Base-by-base conservation (phyloP, 2,113 vertebrate genomes). In the Paraplagusia blochii region DNA sequence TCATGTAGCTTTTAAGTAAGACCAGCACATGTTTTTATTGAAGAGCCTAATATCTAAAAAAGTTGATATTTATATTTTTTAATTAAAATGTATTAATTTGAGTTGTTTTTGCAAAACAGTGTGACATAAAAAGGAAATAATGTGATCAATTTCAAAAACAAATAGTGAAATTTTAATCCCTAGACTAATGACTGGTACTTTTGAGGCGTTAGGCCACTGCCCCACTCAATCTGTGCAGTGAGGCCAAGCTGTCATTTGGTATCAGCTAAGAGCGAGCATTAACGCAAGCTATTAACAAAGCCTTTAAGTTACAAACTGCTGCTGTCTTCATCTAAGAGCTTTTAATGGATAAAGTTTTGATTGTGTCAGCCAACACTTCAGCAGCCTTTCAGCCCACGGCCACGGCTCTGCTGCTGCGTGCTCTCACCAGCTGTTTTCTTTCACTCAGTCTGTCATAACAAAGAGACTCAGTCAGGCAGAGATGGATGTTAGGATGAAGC, bases 301-400 rank as follows among this genome's bases (percentile, higher is more conserved):
- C 75, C 61, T 88, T 80, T 87, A 87, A 90, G 85, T 89, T 85
- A 90, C 87, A 80, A 82, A 85, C 81, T 44, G 77, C 81, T 72
- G 79, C 77, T 85, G 83, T 77, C 81, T 80, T 87, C 10, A 81
- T 85, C 86, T 81, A 56, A 3, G 18, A 88, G 90, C 88, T 90
- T 87, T 90, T 93, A 94, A 90, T 88, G 90, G 91, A 94, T 92
- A 84, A 87, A 82, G 85, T 85, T 74, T 85, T 87, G 87, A 88
- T 87, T 87, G 87, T 89, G 80, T 85, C 90, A 88, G 73, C 76
- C 71, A 85, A 64, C 77, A 83, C 79, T 68, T 18, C 33, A 61
- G 65, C 58, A 58, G 54, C 76, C 84, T 81, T 87, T 88, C 83
- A 89, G 85, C 76, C 74, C 77, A 79, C 63, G 76, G 76, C 81